Percentiles rank a stretch among this genome's conserved stretches.
Evolutionary conservation across 2,113 vertebrate genomes (phyloP).

Genomic region (Paradoxurus hermaphroditus): DNA sequence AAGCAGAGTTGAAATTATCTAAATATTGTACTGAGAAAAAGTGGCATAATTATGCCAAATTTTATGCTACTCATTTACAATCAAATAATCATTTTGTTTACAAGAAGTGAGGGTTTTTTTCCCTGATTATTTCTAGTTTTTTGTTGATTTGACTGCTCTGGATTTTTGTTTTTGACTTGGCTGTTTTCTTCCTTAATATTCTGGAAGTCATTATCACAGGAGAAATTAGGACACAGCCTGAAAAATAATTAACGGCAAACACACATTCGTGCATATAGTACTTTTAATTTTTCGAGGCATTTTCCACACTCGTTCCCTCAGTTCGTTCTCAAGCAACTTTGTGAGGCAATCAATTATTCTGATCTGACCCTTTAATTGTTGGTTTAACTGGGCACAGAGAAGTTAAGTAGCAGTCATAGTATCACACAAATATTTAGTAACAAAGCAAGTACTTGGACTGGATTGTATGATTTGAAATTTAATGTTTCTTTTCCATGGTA

Average conservation of each 20-base stretch:
- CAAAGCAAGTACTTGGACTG: neutral
- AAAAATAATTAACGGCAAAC: constrained; percentile 20
- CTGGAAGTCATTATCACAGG: neutral
- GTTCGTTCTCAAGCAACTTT: neutral
- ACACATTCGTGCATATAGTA: neutral
- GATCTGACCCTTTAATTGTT: neutral
- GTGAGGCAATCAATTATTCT: neutral
- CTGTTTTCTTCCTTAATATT: constrained; percentile 26
- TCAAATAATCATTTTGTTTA: constrained; percentile 66
- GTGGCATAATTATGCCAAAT: constrained; percentile 27
- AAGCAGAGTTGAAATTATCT: constrained; percentile 34
- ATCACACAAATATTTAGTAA: neutral
- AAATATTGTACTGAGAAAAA: constrained; percentile 23
- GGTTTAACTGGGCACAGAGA: neutral
- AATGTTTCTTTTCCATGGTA: neutral
- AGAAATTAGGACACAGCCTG: constrained; percentile 39
- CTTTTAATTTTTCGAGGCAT: neutral
- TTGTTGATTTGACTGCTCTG: constrained; percentile 32
- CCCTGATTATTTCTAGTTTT: constrained; percentile 32
- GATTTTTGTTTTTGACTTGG: constrained; percentile 19
- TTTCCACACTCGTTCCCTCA: neutral
- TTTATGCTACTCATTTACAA: constrained; percentile 53
- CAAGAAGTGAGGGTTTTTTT: neutral
- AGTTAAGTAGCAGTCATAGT: neutral
- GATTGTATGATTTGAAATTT: neutral